Evolutionary conservation across 2,797 vertebrate species (phyloP), one percentile per base, ranked within the genome.

Genomic region (Triplophysa bombifrons): DNA sequence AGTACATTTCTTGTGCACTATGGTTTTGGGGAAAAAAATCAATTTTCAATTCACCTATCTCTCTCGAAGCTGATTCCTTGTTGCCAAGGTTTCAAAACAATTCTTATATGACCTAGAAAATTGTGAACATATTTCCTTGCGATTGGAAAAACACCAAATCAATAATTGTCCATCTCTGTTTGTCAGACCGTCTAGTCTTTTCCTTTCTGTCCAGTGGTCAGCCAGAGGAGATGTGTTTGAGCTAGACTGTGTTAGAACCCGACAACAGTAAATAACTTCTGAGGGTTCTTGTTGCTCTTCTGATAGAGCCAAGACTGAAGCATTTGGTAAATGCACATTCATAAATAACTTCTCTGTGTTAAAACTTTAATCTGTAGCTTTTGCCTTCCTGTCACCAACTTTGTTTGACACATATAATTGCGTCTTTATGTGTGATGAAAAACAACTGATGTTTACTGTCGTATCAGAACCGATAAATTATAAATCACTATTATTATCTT

Each of bases 51-150:
- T 65, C 13, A 65, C 34, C 34, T 38, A 5, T 65, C 63, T n/a
- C 3, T 34, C 63, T 5, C 9, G 2, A 22, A 58, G n/a, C 19
- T 25, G 34, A 44, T 58, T 72, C 27, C 25, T 11, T 65, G 4
- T 46, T 22, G 14, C 56, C 14, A 17, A n/a, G 22, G 58, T 61
- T 73, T 48, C 20, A 3, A 4, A 48, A 14, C 19, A 41, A 25
- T 48, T 73, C 53, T 34, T 9, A 5, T 46, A 25, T 67, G 11
- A 76, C 64, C 74, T 46, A n/a, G 44, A 58, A 67, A 6, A 8
- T 53, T 19, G 1, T 51, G 16, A 7, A 51, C 50, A n/a, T 27
- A 5, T 44, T 19, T 48, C 58, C 5, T 61, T 30, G 20, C 56
- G 30, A 7, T 8, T 63, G 25, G 0, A 27, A 61, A 14, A 61